Conservation (phyloP, 2,797 vertebrate genomes). For the Macropodus opercularis region DNA sequence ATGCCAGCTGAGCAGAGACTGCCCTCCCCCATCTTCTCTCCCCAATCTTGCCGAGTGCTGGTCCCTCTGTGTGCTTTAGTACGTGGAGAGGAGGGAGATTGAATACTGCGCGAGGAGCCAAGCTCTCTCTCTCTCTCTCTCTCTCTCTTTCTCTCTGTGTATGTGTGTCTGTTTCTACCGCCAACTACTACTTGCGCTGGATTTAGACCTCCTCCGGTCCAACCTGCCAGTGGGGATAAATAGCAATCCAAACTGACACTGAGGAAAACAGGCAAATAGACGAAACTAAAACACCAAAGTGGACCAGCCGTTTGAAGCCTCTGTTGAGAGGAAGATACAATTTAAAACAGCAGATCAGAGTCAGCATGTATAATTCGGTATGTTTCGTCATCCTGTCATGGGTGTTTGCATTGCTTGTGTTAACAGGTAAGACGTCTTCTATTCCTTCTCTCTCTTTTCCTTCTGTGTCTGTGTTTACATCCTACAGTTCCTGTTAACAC, state of each 20-base stretch:
- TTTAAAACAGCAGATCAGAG: conserved; percentile 52
- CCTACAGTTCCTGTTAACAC: conserved; percentile 18
- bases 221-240: conserved; percentile 51
- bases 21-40: conserved; percentile 38
- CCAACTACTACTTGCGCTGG: conserved; percentile 76
- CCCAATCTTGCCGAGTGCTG: conserved; percentile 66
- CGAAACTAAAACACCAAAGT: conserved; percentile 36
- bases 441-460: conserved; percentile 17
- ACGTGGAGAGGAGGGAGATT: conserved; percentile 61
- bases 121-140: conserved; percentile 25
- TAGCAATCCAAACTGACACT: conserved; percentile 61
- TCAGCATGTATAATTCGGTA: conserved; percentile 79
- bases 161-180: conserved; percentile 31
- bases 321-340: conserved; percentile 42
- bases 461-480: conserved; percentile 36
- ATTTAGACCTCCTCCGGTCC: conserved; percentile 74
- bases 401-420: conserved; percentile 80
- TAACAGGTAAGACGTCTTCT: conserved; percentile 80
- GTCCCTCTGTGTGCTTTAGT: conserved; percentile 69
- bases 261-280: conserved; percentile 13
- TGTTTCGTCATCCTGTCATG: conserved; percentile 80
- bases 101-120: conserved; percentile 73
- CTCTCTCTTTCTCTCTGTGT: conserved; percentile 23
- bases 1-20: conserved; percentile 54
- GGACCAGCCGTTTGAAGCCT: conserved; percentile 51